A percentile compares a stretch with the other conserved stretches of the same genome.
phyloP scores from a whole-genome alignment of 1,140 invertebrate genomes.

The Calycopis cecrops region DNA sequence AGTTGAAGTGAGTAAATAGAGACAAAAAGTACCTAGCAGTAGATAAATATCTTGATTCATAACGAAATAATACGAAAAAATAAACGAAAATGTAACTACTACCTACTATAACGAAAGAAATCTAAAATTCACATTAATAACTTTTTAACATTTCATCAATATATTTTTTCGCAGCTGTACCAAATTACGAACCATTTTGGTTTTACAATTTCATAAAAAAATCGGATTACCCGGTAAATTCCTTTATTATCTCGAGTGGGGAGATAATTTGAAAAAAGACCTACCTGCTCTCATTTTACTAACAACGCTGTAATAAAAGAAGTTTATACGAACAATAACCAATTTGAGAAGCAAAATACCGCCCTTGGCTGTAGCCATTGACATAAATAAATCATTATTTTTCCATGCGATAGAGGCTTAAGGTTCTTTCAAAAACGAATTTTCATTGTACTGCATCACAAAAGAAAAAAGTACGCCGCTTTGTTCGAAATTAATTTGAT shows the following conservation, averaged over 20 bases:
- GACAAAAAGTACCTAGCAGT: too few relatives aligned
- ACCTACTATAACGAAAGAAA: too few relatives aligned
- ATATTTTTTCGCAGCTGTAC: too few relatives aligned
- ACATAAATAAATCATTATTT: slow-evolving; percentile 73
- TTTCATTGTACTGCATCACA: slow-evolving; percentile 66
- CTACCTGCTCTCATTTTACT: slow-evolving; percentile 62
- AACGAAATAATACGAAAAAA: too few relatives aligned
- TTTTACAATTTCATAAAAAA: slow-evolving; percentile 21
- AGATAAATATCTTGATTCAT: too few relatives aligned
- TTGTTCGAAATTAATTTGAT: slow-evolving; percentile 73
- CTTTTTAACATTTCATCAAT: too few relatives aligned
- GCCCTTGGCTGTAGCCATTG: slow-evolving; percentile 55
- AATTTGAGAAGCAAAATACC: slow-evolving; percentile 61
- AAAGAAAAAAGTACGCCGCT: slow-evolving; percentile 64
- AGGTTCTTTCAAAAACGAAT: slow-evolving; percentile 55
- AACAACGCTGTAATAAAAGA: slow-evolving; percentile 69
- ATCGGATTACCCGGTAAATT: slow-evolving; percentile 38
- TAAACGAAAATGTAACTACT: too few relatives aligned
- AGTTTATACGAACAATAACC: slow-evolving; percentile 70
- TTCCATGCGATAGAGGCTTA: slow-evolving; percentile 39
- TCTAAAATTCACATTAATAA: too few relatives aligned
- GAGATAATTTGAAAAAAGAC: slow-evolving; percentile 51
- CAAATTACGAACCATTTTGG: too few relatives aligned
- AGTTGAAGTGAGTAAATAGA: too few relatives aligned
- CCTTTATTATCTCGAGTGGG: slow-evolving; percentile 47